Evolutionary conservation across 53 echinoderm and acorn worm species (phyloP), one percentile per base, ranked within the genome.

Genomic region (Crossaster papposus): DNA sequence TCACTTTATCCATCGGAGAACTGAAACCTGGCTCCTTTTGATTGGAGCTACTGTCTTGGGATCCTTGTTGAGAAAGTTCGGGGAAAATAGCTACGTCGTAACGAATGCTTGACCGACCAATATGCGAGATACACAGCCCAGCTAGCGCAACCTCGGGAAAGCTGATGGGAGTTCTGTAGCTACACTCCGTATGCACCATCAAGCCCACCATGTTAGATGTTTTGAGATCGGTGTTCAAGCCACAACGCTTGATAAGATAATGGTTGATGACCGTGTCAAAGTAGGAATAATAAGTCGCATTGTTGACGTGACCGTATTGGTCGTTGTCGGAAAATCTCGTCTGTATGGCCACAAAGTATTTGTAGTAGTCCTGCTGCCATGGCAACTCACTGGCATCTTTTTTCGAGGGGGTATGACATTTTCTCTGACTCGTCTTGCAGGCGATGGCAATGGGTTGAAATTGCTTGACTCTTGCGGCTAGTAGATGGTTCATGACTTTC

Each of bases 191-290:
- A 30, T 91, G 88, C 4, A 96, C 96, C 95, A 95, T 94, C 29
- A 77, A 95, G 36, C 95, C 94, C 11, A 95, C 81, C 2, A 91
- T 80, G 37, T 85, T 82, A 0, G 96, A 91, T 53, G 80, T 85
- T 24, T 75, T 88, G 50, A 95, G 30, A 35, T 95, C 63, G 8
- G 80, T 84, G 73, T 91, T 84, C 26, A 96, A 51, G 24, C 81
- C 84, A 33, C 95, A 95, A 30, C 83, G 38, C 15, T 88, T 81
- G 23, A 92, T 79, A 37, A 96, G 92, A 83, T 94, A 96, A 44
- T 96, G 94, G 73, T 95, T 96, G 77, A 95, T 92, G 65, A 96
- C 65, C 6, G 94, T 89, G 79, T 96, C 96, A 75, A 95, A 95
- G 76, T 91, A 96, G 11, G 93, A 93, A 79, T 95, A 96, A 77